Evolutionary conservation across 2,797 vertebrate species (phyloP).

Genomic region (Phylloscopus collybita): DNA sequence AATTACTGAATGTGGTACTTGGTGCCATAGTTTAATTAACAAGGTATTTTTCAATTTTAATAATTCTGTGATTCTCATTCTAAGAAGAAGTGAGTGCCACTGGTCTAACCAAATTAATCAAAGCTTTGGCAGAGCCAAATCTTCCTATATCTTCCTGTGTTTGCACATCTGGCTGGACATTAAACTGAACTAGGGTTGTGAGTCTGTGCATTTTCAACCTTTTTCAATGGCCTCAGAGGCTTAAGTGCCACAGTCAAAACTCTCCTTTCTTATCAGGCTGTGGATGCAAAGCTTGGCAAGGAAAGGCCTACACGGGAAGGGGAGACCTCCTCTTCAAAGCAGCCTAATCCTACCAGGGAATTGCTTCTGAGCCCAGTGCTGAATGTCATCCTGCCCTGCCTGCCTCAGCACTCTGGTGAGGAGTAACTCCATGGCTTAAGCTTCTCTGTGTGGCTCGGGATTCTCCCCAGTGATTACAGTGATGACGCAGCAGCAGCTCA

Average conservation of each 20-base stretch:
- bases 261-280: neutral
- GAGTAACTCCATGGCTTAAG: neutral
- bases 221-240: neutral
- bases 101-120: neutral
- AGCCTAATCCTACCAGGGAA: constrained; percentile 20
- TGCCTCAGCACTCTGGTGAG: neutral
- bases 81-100: neutral
- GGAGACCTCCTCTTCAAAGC: constrained; percentile 5
- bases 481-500: constrained; percentile 29
- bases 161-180: neutral
- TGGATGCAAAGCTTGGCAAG: neutral
- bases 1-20: neutral
- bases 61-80: neutral
- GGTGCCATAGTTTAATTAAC: neutral
- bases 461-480: neutral
- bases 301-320: neutral
- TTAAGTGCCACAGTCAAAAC: neutral
- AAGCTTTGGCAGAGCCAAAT: neutral
- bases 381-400: constrained; percentile 5
- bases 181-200: neutral
- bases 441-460: neutral
- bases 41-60: neutral
- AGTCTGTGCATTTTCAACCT: neutral
- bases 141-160: neutral
- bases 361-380: neutral